phyloP scores from a whole-genome alignment of 2,113 vertebrate species.

The Pedionomus torquatus region DNA sequence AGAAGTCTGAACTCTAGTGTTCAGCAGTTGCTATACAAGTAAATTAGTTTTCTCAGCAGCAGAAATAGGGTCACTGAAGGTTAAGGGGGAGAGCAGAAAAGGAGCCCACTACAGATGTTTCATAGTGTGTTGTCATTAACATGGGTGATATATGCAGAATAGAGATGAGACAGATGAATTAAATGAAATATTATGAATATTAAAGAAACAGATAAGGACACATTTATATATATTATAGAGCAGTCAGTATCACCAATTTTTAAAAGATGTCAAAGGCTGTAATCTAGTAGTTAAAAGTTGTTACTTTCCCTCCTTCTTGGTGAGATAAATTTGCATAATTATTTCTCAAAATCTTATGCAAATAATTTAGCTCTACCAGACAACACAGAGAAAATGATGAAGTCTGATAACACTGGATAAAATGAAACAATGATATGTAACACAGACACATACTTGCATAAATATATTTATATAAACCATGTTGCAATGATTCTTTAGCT shows the following conservation, averaged over 20 bases:
- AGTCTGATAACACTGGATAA: not conserved
- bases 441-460: not conserved
- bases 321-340: not conserved
- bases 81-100: not conserved
- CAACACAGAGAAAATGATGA: not conserved
- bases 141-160: not conserved
- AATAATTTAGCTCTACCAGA: not conserved
- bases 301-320: not conserved
- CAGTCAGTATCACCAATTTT: not conserved
- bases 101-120: not conserved
- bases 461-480: not conserved
- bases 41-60: conserved; percentile 6
- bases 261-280: not conserved
- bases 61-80: not conserved
- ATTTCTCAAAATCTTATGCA: not conserved
- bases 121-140: not conserved
- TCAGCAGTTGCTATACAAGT: not conserved
- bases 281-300: not conserved
- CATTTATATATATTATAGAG: not conserved
- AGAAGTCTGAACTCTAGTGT: not conserved
- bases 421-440: not conserved
- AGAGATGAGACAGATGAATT: not conserved
- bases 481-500: not conserved
- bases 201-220: not conserved
- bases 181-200: not conserved